Evolutionary conservation across 2,888 invertebrate species (phyloP).

Genomic region (Pristionchus japonicus): DNA sequence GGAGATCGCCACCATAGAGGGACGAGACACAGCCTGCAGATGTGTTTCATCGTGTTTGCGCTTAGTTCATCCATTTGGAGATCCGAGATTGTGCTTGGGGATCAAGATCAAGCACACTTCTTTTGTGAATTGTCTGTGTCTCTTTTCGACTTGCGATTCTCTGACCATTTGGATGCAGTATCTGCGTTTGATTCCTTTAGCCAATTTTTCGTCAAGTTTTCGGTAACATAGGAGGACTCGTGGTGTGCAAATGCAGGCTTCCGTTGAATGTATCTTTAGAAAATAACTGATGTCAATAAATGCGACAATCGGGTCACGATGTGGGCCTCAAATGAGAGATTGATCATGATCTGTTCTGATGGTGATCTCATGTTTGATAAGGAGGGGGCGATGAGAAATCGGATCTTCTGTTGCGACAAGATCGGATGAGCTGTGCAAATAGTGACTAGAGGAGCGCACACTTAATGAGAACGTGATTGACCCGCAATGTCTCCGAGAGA

Average conservation of each 20-base stretch:
- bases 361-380: neutral
- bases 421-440: neutral
- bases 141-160: too few species aligned
- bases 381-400: neutral
- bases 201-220: too few species aligned
- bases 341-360: neutral
- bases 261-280: too few species aligned
- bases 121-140: neutral
- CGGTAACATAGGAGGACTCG: too few species aligned
- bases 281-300: too few species aligned
- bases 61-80: neutral
- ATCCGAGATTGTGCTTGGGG: neutral
- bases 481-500: neutral
- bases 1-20: neutral
- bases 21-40: neutral
- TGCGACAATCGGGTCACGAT: too few species aligned
- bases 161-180: too few species aligned
- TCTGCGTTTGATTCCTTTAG: too few species aligned
- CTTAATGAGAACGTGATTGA: neutral
- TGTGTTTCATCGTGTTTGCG: neutral
- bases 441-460: neutral
- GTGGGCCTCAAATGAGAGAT: too few species aligned
- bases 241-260: too few species aligned
- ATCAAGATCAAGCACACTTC: neutral
- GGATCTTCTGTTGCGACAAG: neutral